These are phyloP conservation scores for Ferdinandea cuprea DNA, from an alignment of 2,888 invertebrate species.

Conservation along the genomic window DNA sequence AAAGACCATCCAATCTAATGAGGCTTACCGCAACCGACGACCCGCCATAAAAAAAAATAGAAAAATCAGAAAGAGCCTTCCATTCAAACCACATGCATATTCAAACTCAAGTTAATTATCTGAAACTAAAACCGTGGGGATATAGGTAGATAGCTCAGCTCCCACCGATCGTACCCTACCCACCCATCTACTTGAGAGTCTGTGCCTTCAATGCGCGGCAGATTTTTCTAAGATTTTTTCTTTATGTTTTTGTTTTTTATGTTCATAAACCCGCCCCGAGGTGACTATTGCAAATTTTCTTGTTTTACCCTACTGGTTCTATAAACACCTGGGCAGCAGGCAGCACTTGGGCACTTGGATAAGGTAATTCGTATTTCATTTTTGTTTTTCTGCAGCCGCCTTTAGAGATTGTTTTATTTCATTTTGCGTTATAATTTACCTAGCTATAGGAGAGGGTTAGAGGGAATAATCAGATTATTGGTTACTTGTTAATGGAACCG, in stretches of 20 bases:
- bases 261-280: constrained; percentile 66
- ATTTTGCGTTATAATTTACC: background rate
- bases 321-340: constrained; percentile 47
- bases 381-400: constrained; percentile 34
- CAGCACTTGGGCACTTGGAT: constrained; percentile 36
- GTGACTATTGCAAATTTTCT: constrained; percentile 73
- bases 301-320: constrained; percentile 68
- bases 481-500: constrained; percentile 55
- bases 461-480: constrained; percentile 24
- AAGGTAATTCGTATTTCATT: constrained; percentile 61
- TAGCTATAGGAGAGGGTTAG: constrained; percentile 12
- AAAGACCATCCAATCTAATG: constrained; percentile 31
- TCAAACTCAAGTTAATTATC: constrained; percentile 63
- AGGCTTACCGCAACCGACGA: constrained; percentile 12
- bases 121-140: constrained; percentile 63
- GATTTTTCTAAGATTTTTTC: constrained; percentile 1
- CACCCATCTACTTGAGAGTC: constrained; percentile 64
- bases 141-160: constrained; percentile 69
- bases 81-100: constrained; percentile 56
- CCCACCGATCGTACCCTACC: constrained; percentile 67
- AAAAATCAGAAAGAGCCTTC: constrained; percentile 7
- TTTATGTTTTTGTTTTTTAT: constrained; percentile 8
- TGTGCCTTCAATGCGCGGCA: constrained; percentile 40
- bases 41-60: constrained; percentile 1
- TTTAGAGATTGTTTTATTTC: constrained; percentile 2